Conservation (phyloP, 1,140 invertebrate species). For the Pararge aegeria region DNA sequence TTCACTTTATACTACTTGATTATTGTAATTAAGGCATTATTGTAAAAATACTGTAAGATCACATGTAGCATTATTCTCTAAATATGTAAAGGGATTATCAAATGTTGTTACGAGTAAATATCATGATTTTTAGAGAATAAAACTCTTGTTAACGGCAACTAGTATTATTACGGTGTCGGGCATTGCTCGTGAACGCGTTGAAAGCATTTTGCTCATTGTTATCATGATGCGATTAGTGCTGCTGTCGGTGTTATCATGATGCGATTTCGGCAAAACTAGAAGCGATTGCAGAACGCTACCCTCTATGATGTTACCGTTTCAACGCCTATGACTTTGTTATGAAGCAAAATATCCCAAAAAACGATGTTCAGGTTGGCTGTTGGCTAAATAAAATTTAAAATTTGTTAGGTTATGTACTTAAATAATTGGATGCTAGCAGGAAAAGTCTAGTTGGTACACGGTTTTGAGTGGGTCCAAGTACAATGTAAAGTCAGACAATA, state of each 20-base stretch:
- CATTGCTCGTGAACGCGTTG: slow-evolving; percentile 57
- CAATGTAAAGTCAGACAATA: background rate
- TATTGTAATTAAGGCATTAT: slow-evolving; percentile 29
- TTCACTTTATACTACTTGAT: slow-evolving; percentile 14
- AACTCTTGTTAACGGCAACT: slow-evolving; percentile 20
- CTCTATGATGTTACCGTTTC: slow-evolving; percentile 63
- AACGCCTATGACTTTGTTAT: background rate
- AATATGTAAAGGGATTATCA: background rate
- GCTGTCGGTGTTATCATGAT: slow-evolving; percentile 60
- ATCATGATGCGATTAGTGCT: slow-evolving; percentile 40
- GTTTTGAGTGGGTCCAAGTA: background rate
- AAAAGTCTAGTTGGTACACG: background rate
- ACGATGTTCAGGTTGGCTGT: background rate
- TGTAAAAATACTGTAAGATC: slow-evolving; percentile 36
- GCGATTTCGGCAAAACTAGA: slow-evolving; percentile 64
- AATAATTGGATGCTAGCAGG: background rate
- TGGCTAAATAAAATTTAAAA: background rate
- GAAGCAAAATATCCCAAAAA: background rate
- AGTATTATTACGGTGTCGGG: slow-evolving; percentile 54
- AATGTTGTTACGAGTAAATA: background rate
- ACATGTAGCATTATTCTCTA: slow-evolving; percentile 20
- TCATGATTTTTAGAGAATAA: slow-evolving; percentile 20
- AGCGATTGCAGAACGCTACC: slow-evolving; percentile 55
- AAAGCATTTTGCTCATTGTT: slow-evolving; percentile 54
- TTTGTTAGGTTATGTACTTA: too few relatives aligned